phyloP scores from a whole-genome alignment of 2,797 vertebrate species.

The Momotus momota region DNA sequence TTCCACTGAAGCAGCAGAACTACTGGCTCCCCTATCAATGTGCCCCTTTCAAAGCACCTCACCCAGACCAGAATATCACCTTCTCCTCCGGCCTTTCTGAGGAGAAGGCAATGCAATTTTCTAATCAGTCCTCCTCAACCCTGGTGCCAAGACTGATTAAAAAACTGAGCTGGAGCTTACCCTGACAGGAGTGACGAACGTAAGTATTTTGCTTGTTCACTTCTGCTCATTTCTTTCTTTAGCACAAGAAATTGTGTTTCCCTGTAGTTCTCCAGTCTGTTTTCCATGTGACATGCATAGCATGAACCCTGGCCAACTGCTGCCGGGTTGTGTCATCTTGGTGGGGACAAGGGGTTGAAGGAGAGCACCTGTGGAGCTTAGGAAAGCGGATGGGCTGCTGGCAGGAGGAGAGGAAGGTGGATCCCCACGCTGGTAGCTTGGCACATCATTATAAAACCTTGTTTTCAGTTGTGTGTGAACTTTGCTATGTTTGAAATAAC shows the following conservation, averaged over 20 bases:
- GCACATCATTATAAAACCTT: background rate
- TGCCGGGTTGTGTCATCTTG: background rate
- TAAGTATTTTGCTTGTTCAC: background rate
- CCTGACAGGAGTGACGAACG: background rate
- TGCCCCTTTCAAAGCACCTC: background rate
- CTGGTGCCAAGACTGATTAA: background rate
- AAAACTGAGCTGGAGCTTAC: background rate
- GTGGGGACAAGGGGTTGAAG: background rate
- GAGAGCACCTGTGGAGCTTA: background rate
- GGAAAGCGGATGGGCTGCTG: background rate
- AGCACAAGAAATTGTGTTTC: fast-evolving
- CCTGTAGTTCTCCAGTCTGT: background rate
- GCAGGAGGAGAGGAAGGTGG: background rate
- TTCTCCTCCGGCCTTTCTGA: background rate
- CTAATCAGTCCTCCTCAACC: background rate
- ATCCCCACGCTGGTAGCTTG: background rate
- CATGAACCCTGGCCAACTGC: fast-evolving
- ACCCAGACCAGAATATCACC: background rate
- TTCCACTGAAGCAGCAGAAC: background rate
- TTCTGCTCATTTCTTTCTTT: background rate
- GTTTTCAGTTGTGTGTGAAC: background rate
- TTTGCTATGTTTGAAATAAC: background rate
- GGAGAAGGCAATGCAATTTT: slow-evolving; percentile 1
- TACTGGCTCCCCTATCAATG: fast-evolving
- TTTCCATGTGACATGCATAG: background rate